phyloP scores from a whole-genome alignment of 2,888 invertebrate species.

The Lamellibrachia columna region DNA sequence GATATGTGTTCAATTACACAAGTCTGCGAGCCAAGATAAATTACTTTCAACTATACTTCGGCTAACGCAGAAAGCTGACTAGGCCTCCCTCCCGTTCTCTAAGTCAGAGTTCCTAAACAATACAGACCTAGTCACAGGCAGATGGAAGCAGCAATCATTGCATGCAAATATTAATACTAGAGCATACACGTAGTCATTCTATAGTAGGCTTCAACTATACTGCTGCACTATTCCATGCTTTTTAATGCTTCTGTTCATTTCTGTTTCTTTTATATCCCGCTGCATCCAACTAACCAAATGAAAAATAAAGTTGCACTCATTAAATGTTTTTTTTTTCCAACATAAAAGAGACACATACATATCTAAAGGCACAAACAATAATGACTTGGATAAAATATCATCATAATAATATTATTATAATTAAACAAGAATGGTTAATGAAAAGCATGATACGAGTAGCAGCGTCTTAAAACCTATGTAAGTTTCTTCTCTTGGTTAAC shows the following conservation, averaged over 20 bases:
- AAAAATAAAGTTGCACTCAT: background rate
- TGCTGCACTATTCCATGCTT: background rate
- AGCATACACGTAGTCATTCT: background rate
- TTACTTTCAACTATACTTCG: background rate
- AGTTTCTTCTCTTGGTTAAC: background rate
- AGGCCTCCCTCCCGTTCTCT: background rate
- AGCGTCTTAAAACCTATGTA: background rate
- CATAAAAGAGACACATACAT: background rate
- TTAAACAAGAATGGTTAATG: background rate
- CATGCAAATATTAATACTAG: slow-evolving; percentile 13
- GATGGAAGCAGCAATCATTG: background rate
- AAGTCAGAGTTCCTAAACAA: background rate
- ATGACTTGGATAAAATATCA: no score
- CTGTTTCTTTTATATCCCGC: background rate
- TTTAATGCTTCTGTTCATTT: background rate
- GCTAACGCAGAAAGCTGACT: background rate
- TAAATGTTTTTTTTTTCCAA: background rate
- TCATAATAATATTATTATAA: background rate
- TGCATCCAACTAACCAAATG: background rate
- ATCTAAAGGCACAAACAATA: no score
- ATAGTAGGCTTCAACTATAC: background rate
- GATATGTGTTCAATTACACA: background rate
- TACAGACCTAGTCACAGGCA: background rate
- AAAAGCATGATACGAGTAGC: background rate
- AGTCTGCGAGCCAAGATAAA: background rate